phyloP scores from a whole-genome alignment of 2,888 invertebrate species.

The Mesorhabditis belari region DNA sequence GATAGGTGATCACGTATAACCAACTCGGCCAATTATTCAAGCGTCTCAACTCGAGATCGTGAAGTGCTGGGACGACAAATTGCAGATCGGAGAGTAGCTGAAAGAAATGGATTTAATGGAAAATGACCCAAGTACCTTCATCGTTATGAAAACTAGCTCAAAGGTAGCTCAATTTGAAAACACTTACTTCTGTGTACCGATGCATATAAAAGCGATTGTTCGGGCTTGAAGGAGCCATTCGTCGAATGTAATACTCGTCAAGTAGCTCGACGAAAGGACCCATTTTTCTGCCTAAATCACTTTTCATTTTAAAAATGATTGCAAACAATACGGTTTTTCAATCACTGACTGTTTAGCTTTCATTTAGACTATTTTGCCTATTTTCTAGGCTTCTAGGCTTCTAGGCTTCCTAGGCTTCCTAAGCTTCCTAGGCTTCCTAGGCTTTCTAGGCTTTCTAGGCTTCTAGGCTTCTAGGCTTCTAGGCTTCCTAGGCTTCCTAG shows the following conservation, averaged over 20 bases:
- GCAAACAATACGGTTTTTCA: no score
- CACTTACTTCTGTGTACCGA: constrained; percentile 22
- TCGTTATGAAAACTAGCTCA: background rate
- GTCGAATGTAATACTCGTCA: constrained; percentile 6
- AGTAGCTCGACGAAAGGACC: constrained; percentile 11
- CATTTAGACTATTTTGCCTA: no score
- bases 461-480: no score
- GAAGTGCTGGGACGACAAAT: constrained; percentile 31
- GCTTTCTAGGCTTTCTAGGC: no score
- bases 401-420: no score
- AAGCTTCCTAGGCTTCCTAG: no score
- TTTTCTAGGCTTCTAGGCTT: no score
- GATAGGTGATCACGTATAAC: constrained; percentile 25
- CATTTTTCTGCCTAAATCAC: constrained; percentile 10
- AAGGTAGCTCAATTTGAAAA: constrained; percentile 2
- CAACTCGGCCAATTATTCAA: constrained; percentile 22
- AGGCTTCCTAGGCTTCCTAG: no score
- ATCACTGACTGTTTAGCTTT: no score
- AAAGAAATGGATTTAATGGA: background rate
- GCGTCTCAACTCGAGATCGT: constrained; percentile 28
- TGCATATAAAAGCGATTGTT: constrained; percentile 25
- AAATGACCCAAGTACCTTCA: background rate
- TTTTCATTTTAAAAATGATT: no score
- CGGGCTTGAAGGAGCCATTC: constrained; percentile 6
- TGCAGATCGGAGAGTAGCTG: constrained; percentile 31